Evolutionary conservation across 2,113 vertebrate species (phyloP).

Genomic region (Ophthalmolycus amberensis): DNA sequence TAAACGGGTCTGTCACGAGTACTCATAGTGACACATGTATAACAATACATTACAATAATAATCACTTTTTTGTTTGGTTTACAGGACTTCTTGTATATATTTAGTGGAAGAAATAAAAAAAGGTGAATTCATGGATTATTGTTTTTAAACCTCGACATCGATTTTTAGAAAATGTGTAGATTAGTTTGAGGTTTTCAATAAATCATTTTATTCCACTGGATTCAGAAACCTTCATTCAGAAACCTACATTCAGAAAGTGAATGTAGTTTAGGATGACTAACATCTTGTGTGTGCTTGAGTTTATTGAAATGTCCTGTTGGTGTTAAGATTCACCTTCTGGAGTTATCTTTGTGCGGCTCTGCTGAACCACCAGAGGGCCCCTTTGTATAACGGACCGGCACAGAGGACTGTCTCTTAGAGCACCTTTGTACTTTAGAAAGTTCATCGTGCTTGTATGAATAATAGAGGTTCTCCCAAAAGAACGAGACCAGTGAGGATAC

Average conservation of each 20-base stretch:
- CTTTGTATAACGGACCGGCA: constrained; percentile 21
- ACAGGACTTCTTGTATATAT: too few relatives aligned
- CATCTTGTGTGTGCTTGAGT: not conserved
- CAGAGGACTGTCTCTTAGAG: not conserved
- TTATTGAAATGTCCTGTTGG: not conserved
- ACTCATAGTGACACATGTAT: too few relatives aligned
- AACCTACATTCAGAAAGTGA: too few relatives aligned
- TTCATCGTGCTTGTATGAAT: not conserved
- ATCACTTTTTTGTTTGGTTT: not conserved
- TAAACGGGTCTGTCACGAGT: too few relatives aligned
- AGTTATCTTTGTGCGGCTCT: not conserved
- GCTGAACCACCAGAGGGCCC: constrained; percentile 48
- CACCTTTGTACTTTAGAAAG: not conserved
- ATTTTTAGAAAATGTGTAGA: too few relatives aligned
- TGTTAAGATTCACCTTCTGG: not conserved
- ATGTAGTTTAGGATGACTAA: not conserved
- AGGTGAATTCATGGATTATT: too few relatives aligned
- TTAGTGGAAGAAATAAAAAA: too few relatives aligned
- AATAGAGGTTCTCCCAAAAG: not conserved
- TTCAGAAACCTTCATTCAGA: too few relatives aligned
- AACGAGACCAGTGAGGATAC: not conserved
- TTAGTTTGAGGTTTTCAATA: too few relatives aligned
- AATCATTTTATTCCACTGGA: too few relatives aligned
- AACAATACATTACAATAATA: too few relatives aligned
- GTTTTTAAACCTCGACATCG: too few relatives aligned